These are phyloP conservation scores for Coelinius sp. DNA, from an alignment of 2,888 invertebrate species.

Conservation along the genomic window DNA sequence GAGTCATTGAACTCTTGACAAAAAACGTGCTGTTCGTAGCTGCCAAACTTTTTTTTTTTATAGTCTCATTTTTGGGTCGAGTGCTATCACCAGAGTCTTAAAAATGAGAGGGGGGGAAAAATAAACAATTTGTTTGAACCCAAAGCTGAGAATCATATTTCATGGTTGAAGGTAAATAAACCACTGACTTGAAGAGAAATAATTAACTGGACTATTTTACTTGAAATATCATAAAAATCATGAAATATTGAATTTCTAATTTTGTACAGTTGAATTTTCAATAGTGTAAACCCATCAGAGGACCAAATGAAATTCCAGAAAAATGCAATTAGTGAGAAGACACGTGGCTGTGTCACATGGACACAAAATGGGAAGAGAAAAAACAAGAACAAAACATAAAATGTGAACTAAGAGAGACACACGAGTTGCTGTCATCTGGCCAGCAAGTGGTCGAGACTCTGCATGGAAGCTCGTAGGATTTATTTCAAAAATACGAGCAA, in stretches of 20 bases:
- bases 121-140: not conserved
- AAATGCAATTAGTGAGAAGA: conserved; percentile 2
- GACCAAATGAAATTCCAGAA: not conserved
- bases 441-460: conserved; percentile 58
- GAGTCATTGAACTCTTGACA: not conserved
- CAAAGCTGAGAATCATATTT: not conserved
- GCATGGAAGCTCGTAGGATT: conserved; percentile 50
- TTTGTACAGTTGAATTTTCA: no score
- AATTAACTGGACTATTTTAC: no score
- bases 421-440: conserved; percentile 56
- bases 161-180: not conserved
- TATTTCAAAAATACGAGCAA: conserved; percentile 50
- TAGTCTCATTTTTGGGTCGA: conserved; percentile 1
- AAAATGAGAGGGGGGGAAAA: not conserved
- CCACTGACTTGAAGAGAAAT: not conserved
- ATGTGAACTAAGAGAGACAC: conserved; percentile 48
- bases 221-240: no score
- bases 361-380: conserved; percentile 32
- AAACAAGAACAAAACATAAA: conserved; percentile 12
- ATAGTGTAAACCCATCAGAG: not conserved
- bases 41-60: not conserved
- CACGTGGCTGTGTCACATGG: not conserved
- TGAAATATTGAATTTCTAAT: no score
- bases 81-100: not conserved
- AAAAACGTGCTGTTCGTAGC: not conserved